These are phyloP conservation scores for Centropus bengalensis DNA, from an alignment of 2,113 vertebrate genomes.

Conservation along the genomic window DNA sequence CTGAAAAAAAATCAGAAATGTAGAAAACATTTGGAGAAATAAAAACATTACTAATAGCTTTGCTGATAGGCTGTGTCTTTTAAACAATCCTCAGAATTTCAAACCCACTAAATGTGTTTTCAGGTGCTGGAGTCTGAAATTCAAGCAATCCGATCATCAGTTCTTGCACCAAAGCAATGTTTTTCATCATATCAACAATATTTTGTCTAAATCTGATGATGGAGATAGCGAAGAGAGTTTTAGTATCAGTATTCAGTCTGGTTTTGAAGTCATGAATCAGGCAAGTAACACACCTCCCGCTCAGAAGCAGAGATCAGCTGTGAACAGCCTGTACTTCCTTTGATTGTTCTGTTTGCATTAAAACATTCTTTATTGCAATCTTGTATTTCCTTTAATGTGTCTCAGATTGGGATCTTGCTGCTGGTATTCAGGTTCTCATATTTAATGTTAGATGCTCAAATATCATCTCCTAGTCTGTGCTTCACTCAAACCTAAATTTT, in stretches of 20 bases:
- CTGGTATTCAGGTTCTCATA: neutral
- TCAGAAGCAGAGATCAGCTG: neutral
- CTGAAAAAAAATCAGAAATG: neutral
- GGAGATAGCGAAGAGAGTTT: constrained; percentile 99
- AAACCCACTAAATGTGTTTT: constrained; percentile 6
- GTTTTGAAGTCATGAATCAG: constrained; percentile 96
- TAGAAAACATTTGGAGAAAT: neutral
- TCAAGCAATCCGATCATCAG: constrained; percentile 98
- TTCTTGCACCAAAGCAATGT: constrained; percentile 99
- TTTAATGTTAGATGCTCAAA: neutral
- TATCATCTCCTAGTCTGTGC: neutral
- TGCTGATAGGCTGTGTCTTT: neutral
- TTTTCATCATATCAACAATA: constrained; percentile 99
- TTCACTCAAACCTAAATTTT: neutral
- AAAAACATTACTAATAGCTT: neutral
- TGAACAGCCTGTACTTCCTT: neutral
- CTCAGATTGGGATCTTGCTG: neutral
- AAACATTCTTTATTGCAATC: neutral
- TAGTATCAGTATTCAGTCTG: constrained; percentile 96
- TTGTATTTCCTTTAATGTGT: neutral
- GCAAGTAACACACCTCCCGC: constrained; percentile 68
- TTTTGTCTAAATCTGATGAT: constrained; percentile 98
- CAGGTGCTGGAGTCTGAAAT: constrained; percentile 99
- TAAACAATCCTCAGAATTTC: neutral
- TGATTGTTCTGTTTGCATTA: neutral